Evolutionary conservation across 2,797 vertebrate genomes (phyloP).

Genomic region (Chelmon rostratus): DNA sequence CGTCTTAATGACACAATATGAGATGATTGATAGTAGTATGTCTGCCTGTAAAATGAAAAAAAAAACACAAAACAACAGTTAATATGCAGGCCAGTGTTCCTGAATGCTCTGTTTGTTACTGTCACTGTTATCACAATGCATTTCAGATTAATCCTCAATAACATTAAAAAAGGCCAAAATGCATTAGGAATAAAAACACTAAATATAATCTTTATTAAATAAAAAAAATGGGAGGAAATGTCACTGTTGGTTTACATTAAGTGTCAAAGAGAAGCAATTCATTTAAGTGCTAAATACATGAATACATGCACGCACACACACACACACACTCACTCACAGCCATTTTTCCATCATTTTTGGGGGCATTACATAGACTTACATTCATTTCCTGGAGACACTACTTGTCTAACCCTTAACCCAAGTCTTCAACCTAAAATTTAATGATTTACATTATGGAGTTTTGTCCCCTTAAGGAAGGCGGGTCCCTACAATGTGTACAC

Average conservation of each 20-base stretch:
- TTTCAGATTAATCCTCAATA: constrained; percentile 14
- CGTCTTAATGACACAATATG: background rate
- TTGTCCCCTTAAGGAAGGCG: too few species aligned
- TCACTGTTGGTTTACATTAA: constrained; percentile 42
- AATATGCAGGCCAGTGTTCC: constrained; percentile 2
- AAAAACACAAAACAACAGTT: constrained; percentile 6
- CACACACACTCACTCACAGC: constrained; percentile 19
- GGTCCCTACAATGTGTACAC: too few species aligned
- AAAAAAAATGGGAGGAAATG: background rate
- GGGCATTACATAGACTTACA: too few species aligned
- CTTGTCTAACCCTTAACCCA: too few species aligned
- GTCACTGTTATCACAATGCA: background rate
- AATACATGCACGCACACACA: constrained; percentile 36
- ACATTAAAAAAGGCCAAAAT: background rate
- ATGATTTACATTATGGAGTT: too few species aligned
- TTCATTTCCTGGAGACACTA: too few species aligned
- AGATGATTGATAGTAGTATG: constrained; percentile 12
- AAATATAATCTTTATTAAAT: constrained; percentile 22
- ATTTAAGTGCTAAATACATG: constrained; percentile 37
- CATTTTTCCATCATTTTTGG: too few species aligned
- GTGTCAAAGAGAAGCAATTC: constrained; percentile 30
- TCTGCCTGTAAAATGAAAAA: background rate
- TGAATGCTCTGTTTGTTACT: constrained; percentile 11
- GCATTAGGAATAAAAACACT: constrained; percentile 10
- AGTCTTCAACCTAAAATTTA: too few species aligned